A percentile compares a stretch with the other conserved stretches of the same genome.
These are phyloP conservation scores for Acanthococcus lagerstroemiae DNA, from an alignment of 2,888 invertebrate species.

Conservation along the genomic window DNA sequence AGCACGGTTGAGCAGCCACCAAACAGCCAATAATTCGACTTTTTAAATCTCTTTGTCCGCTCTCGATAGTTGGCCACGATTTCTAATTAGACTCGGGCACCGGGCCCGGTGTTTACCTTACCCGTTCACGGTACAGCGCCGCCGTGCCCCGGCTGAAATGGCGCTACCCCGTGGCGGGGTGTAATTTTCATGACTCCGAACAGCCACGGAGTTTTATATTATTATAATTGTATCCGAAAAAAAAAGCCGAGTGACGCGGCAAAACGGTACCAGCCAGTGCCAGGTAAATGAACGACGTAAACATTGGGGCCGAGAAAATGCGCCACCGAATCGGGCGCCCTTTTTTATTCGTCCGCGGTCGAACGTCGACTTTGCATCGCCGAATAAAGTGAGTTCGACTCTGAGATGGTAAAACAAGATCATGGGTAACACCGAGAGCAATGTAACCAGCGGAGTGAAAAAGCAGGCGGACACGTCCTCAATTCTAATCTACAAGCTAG, in stretches of 20 bases:
- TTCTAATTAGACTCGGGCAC: too few relatives aligned
- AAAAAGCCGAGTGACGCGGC: not conserved
- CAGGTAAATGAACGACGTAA: slow-evolving; percentile 22
- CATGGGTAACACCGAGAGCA: slow-evolving; percentile 49
- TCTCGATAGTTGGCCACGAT: too few relatives aligned
- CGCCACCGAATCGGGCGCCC: not conserved
- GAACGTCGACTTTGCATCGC: not conserved
- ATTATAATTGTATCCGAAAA: not conserved
- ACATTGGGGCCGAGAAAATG: slow-evolving; percentile 7
- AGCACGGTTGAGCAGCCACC: too few relatives aligned
- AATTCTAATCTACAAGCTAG: slow-evolving; percentile 75
- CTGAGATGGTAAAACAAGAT: not conserved
- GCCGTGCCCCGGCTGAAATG: not conserved
- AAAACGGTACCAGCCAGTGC: slow-evolving; percentile 17
- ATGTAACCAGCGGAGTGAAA: slow-evolving; percentile 86
- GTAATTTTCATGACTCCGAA: not conserved
- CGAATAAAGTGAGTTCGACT: not conserved
- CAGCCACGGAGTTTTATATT: not conserved
- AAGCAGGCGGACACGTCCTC: slow-evolving; percentile 82
- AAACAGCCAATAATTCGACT: too few relatives aligned
- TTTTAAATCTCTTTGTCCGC: too few relatives aligned
- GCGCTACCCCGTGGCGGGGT: too few relatives aligned
- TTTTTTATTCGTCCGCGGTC: not conserved
- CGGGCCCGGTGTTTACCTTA: too few relatives aligned
- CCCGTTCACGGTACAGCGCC: not conserved